Evolutionary conservation across 2,113 vertebrate species (phyloP), one percentile per base, ranked within the genome.

Genomic region (Sardina pilchardus): DNA sequence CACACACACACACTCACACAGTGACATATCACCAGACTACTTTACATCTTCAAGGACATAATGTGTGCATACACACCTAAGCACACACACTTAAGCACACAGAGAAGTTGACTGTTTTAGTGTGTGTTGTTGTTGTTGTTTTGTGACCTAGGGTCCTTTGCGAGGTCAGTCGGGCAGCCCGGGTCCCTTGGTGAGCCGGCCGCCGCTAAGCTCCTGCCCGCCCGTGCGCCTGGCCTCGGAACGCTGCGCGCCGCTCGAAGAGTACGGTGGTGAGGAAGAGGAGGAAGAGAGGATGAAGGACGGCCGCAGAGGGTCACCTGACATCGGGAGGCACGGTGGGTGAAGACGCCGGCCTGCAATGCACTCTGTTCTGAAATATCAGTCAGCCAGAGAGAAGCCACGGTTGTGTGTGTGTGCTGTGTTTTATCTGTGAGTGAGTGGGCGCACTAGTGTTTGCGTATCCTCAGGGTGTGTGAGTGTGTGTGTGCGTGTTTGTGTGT

Each of bases 161-260:
- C 53, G 53, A 59, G 53, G 53, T 59, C 95, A 95, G 85, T 95
- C 95, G 87, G 88, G 82, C 78, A 85, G 48, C 85, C 84, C 94
- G 91, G 82, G 93, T 93, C 89, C 94, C 94, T 50, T 94, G 94
- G 90, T 93, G 94, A 90, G 96, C 90, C 90, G 89, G 44, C 87
- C 95, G 94, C 53, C 93, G 94, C 89, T 94, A 90, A 6, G 53
- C 53, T 59, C 53, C 19, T 59, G 53, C 19, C 53, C 53, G 4
- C 19, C 91, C 96, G 94, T 94, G 95, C 95, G 85, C 96, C 63
- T 96, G 87, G 95, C 95, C 82, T 96, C 96, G 78, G 96, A 96
- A 82, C 96, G 96, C 92, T 95, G 94, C 90, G 56, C 93, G 82
- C 95, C 94, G 45, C 95, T 96, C 78, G 95, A 96, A 85, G 95